Evolutionary conservation across 2,797 vertebrate genomes (phyloP).

Genomic region (Acanthiza pusilla): DNA sequence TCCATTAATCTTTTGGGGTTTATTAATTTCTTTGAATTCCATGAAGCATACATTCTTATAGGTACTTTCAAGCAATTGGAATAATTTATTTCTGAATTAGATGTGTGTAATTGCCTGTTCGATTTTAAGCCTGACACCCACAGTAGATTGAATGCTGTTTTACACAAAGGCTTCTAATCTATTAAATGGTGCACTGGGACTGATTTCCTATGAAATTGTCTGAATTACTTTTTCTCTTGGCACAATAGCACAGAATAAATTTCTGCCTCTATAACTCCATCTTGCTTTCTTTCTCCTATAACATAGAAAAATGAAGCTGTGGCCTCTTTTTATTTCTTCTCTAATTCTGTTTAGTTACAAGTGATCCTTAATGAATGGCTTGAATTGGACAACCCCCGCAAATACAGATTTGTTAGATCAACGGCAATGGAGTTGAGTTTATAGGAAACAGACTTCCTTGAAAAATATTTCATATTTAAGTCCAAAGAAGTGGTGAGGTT

Average conservation of each 20-base stretch:
- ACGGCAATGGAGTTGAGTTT: neutral
- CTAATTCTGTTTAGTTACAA: neutral
- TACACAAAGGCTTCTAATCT: constrained; percentile 33
- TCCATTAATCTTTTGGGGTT: neutral
- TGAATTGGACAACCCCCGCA: neutral
- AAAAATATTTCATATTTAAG: neutral
- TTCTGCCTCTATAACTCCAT: neutral
- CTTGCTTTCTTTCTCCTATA: neutral
- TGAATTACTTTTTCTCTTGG: constrained; percentile 2
- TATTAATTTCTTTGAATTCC: constrained; percentile 9
- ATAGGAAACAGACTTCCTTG: neutral
- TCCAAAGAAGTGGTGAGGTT: neutral
- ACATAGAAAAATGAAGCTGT: neutral
- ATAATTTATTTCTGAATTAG: constrained; percentile 28
- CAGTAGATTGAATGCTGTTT: constrained; percentile 29
- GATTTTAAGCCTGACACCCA: constrained; percentile 39
- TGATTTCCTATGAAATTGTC: constrained; percentile 26
- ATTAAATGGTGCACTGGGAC: constrained; percentile 25
- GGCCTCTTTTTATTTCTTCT: neutral
- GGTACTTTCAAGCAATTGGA: constrained; percentile 9
- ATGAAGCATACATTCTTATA: constrained; percentile 5
- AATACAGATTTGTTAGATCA: neutral
- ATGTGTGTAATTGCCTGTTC: constrained; percentile 35
- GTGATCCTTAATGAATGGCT: neutral
- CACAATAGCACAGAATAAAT: constrained; percentile 9